These are phyloP conservation scores for Falco naumanni DNA, from an alignment of 2,797 vertebrate genomes.

Conservation along the genomic window DNA sequence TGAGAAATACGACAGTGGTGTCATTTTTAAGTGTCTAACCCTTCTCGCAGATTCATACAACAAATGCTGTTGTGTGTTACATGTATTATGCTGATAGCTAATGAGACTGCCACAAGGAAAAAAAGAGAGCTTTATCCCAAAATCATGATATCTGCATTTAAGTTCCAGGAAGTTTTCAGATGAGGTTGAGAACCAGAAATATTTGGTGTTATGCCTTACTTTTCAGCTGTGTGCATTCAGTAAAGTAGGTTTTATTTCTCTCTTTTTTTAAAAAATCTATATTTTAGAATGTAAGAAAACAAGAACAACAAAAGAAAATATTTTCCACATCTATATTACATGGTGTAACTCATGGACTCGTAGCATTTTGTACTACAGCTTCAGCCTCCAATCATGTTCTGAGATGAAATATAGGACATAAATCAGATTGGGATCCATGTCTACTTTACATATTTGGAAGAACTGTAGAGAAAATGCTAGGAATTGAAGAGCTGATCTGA, in stretches of 20 bases:
- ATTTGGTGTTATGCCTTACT: not conserved
- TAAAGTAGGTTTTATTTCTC: not conserved
- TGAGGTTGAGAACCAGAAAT: not conserved
- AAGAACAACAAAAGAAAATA: not conserved
- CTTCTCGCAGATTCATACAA: not conserved
- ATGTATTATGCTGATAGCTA: not conserved
- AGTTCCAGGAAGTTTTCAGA: not conserved
- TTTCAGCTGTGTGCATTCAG: not conserved
- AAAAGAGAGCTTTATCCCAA: not conserved
- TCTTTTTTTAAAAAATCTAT: not conserved
- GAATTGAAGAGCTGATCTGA: conserved; percentile 1
- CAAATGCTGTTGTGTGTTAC: not conserved
- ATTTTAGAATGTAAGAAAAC: not conserved
- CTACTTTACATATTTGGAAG: conserved; percentile 34
- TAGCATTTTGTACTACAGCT: not conserved
- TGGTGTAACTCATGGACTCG: not conserved
- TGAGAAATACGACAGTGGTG: not conserved
- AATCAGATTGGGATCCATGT: not conserved
- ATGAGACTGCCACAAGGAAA: not conserved
- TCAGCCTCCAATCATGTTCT: not conserved
- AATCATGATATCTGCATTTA: not conserved
- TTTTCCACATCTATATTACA: not conserved
- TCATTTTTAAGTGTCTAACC: not conserved
- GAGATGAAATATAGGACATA: not conserved
- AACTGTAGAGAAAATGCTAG: not conserved